Base-by-base conservation (phyloP, 2,888 invertebrate species). In the Osedax frankpressi region DNA sequence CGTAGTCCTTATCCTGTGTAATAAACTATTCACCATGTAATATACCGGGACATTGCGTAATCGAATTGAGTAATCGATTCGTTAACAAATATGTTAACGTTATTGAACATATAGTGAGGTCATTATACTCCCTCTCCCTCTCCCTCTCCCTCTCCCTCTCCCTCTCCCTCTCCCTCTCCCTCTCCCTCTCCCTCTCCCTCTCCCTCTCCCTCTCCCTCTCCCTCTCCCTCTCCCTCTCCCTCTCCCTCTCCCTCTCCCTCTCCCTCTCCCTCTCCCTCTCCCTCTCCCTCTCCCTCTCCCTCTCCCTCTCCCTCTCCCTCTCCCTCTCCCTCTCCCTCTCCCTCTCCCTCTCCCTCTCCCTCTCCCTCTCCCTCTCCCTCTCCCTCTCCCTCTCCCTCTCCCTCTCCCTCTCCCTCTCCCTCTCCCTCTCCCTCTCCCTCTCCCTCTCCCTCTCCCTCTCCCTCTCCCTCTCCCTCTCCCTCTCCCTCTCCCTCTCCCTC, bases 111-210 rank as follows among this genome's bases (percentile, higher is more conserved):
- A n/a, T n/a, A n/a, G n/a, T n/a, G n/a, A n/a, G n/a, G n/a, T n/a
- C n/a, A n/a, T n/a, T n/a, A n/a, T n/a, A n/a, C 62, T 6, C 62
- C 2, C 62, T 62, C 62, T 62, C 62, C 26, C 2, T 2, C 62
- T 62, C 2, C 26, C 62, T 6, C 2, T 2, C 6, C 26, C 2
- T 62, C 62, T 62, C 62, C 6, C 62, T 62, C 62, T 62, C 62
- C 6, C 62, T 62, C 62, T 62, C 62, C 6, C 62, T 62, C 62
- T 6, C 62, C 26, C 62, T 62, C 62, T 6, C 62, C 26, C 62
- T 62, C 62, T 62, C 62, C 26, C 62, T 62, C 62, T 62, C 62
- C 26, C 62, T 62, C 62, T 62, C 62, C 26, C 62, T 62, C 62
- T 62, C 62, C 26, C 62, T 62, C 62, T 62, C 62, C 26, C 62